A percentile compares a stretch with the other conserved stretches of the same genome.
These are phyloP conservation scores for Platerodrilus igneus DNA, from an alignment of 2,888 invertebrate species.

Conservation along the genomic window DNA sequence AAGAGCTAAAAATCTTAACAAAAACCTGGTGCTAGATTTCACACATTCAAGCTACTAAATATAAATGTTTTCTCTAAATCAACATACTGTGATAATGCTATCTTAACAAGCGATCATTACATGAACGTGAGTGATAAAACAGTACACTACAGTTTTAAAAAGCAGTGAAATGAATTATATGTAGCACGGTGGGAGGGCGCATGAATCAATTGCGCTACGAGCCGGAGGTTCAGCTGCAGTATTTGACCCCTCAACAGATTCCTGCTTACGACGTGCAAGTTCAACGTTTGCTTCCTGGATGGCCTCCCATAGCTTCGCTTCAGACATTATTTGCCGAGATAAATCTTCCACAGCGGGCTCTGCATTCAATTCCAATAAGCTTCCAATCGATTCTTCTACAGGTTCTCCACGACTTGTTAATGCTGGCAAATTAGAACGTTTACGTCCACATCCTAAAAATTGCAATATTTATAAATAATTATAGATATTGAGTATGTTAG, in stretches of 20 bases:
- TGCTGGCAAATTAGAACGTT: constrained; percentile 53
- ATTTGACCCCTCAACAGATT: constrained; percentile 42
- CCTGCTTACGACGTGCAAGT: constrained; percentile 59
- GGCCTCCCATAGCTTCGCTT: constrained; percentile 74
- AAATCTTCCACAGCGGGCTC: constrained; percentile 69
- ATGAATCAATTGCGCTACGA: constrained; percentile 41
- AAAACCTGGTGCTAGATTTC: too few species aligned
- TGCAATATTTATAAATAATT: constrained; percentile 10
- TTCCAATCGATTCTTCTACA: constrained; percentile 60
- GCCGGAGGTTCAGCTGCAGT: constrained; percentile 37
- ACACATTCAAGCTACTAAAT: too few species aligned
- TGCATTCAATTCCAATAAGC: constrained; percentile 63
- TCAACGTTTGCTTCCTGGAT: constrained; percentile 74
- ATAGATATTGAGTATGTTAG: constrained; percentile 10
- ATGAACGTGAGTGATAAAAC: too few species aligned
- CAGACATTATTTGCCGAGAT: constrained; percentile 72
- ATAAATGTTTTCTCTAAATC: too few species aligned
- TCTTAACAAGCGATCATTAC: constrained; percentile 9
- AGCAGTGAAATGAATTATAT: constrained; percentile 16
- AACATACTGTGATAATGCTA: too few species aligned
- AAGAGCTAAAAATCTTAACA: too few species aligned
- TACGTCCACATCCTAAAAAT: constrained; percentile 66
- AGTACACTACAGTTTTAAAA: too few species aligned
- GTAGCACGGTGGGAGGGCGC: constrained; percentile 43
- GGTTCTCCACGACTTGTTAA: constrained; percentile 49